A percentile compares a stretch with the other conserved stretches of the same genome.
Evolutionary conservation across 2,113 vertebrate species (phyloP).

Genomic region (Oriolus oriolus): DNA sequence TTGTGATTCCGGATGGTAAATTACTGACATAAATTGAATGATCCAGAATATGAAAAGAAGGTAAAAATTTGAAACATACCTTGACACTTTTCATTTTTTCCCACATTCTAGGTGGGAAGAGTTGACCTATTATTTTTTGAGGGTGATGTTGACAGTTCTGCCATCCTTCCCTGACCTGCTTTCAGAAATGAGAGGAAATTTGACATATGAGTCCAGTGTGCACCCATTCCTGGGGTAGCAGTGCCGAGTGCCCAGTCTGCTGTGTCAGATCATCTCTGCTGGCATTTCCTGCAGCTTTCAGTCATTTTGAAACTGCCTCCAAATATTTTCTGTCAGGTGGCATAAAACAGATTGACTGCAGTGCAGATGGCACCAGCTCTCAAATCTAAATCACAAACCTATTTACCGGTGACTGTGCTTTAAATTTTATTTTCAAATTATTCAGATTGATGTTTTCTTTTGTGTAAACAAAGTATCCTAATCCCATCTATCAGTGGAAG

Average conservation of each 20-base stretch:
- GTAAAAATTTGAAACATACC: neutral
- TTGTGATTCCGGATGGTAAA: neutral
- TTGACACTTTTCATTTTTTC: neutral
- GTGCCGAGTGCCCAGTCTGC: neutral
- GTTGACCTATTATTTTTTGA: neutral
- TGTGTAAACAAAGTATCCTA: neutral
- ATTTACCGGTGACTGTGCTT: neutral
- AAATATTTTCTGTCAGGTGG: neutral
- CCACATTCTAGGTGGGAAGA: neutral
- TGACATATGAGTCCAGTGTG: accelerated
- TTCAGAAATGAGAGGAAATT: neutral
- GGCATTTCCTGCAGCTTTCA: neutral
- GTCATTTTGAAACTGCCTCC: neutral
- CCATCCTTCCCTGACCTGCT: neutral
- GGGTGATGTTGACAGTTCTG: neutral
- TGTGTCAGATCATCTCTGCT: accelerated
- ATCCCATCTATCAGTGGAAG: neutral
- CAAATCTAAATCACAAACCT: neutral
- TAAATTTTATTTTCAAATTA: neutral
- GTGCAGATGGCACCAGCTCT: neutral
- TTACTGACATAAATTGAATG: neutral
- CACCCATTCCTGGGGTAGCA: neutral
- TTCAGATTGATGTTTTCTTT: neutral
- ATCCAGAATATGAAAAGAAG: neutral
- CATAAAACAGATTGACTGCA: neutral